These are phyloP conservation scores for Machaerirhynchus nigripectus DNA, from an alignment of 2,113 vertebrate genomes.

Conservation along the genomic window DNA sequence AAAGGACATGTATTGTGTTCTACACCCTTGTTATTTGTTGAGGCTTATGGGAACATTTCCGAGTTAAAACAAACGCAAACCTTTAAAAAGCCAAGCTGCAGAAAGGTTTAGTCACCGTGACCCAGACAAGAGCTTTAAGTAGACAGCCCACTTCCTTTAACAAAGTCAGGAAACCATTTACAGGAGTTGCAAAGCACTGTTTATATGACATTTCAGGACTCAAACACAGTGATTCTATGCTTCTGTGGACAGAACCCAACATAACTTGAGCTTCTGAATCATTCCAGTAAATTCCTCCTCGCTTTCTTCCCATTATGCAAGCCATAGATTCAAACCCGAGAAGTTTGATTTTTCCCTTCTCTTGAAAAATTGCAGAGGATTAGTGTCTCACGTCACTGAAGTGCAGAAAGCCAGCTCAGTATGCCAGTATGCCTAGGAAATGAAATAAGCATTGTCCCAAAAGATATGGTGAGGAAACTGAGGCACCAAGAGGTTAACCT, in stretches of 20 bases:
- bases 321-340: background rate
- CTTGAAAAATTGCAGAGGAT: background rate
- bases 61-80: background rate
- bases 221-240: background rate
- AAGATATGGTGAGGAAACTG: background rate
- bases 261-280: background rate
- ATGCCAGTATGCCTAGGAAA: background rate
- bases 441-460: background rate
- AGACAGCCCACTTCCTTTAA: conserved; percentile 49
- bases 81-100: background rate
- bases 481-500: conserved; percentile 8
- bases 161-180: conserved; percentile 40
- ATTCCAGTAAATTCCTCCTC: conserved; percentile 20
- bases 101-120: conserved; percentile 40
- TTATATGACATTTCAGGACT: conserved; percentile 29
- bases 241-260: conserved; percentile 7
- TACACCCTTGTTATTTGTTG: background rate
- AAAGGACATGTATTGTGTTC: background rate
- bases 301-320: background rate
- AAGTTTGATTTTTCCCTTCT: background rate
- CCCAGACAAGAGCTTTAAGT: conserved; percentile 39
- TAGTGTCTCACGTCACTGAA: background rate
- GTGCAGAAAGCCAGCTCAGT: background rate
- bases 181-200: background rate
- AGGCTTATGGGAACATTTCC: background rate